phyloP scores from a whole-genome alignment of 2,888 invertebrate genomes.

The Plagodis dolabraria region DNA sequence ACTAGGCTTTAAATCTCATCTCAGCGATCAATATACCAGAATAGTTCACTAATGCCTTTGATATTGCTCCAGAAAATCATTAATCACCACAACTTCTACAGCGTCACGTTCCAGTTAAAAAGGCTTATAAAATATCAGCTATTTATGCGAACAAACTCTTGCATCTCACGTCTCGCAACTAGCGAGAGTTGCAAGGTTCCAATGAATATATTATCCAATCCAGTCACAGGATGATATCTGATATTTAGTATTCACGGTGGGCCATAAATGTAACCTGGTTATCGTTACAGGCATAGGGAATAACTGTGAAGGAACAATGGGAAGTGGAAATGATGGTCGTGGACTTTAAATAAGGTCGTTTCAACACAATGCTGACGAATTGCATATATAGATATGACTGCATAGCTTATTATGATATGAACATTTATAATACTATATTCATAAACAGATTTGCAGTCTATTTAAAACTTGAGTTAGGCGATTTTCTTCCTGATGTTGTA shows the following conservation, averaged over 20 bases:
- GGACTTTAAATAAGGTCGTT: conserved; percentile 27
- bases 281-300: conserved; percentile 34
- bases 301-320: conserved; percentile 25
- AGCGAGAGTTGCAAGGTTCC: conserved; percentile 56
- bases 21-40: conserved; percentile 13
- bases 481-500: too few relatives aligned
- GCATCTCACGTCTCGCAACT: conserved; percentile 50
- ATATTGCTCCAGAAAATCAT: conserved; percentile 29
- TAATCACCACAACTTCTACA: conserved; percentile 30
- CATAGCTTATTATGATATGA: not conserved
- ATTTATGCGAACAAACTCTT: conserved; percentile 45
- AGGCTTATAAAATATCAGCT: conserved; percentile 23
- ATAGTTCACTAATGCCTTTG: conserved; percentile 19
- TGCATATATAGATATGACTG: not conserved
- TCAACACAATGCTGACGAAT: conserved; percentile 24
- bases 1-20: conserved; percentile 7
- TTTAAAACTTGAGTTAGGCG: too few relatives aligned
- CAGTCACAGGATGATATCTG: conserved; percentile 47
- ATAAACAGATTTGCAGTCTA: not conserved
- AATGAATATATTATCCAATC: conserved; percentile 73
- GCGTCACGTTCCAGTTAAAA: conserved; percentile 31
- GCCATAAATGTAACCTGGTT: conserved; percentile 53
- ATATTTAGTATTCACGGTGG: conserved; percentile 68
- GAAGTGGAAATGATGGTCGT: conserved; percentile 34
- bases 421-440: too few relatives aligned